phyloP scores from a whole-genome alignment of 2,113 vertebrate species.

The Pandion haliaetus region DNA sequence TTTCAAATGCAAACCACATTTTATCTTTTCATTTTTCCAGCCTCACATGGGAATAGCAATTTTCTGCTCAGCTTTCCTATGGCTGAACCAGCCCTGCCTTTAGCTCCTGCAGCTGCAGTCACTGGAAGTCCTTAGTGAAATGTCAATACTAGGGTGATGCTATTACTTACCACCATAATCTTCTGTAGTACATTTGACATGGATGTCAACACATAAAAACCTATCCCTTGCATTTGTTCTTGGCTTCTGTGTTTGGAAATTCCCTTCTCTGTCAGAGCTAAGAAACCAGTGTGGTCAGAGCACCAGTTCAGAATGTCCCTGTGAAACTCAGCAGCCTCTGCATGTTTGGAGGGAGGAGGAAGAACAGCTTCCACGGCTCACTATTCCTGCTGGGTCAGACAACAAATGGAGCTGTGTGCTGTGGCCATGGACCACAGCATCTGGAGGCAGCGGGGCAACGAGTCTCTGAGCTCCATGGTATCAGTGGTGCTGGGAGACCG shows the following conservation, averaged over 20 bases:
- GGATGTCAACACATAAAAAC: neutral
- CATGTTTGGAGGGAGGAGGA: rapidly evolving
- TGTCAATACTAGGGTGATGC: too few relatives aligned
- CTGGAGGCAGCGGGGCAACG: rapidly evolving
- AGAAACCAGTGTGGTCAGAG: neutral
- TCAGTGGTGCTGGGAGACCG: neutral
- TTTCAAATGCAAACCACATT: neutral
- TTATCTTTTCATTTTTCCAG: neutral
- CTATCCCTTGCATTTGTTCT: too few relatives aligned
- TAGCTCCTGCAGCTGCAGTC: rapidly evolving
- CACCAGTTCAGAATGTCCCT: rapidly evolving
- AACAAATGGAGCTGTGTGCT: too few relatives aligned
- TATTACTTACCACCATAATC: neutral
- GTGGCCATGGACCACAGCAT: neutral
- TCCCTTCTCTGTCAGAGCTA: neutral
- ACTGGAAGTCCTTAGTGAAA: rapidly evolving
- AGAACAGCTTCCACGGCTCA: rapidly evolving
- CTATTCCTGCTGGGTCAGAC: rapidly evolving
- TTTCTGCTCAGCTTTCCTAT: neutral
- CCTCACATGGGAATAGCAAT: neutral
- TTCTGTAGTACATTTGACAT: neutral
- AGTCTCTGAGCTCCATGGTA: neutral
- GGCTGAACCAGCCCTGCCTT: neutral
- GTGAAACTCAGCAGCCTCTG: neutral
- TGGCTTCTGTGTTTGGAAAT: neutral